Evolutionary conservation across 2,113 vertebrate species (phyloP), one percentile per base, ranked within the genome.

Genomic region (Pseudorectes ferrugineus): DNA sequence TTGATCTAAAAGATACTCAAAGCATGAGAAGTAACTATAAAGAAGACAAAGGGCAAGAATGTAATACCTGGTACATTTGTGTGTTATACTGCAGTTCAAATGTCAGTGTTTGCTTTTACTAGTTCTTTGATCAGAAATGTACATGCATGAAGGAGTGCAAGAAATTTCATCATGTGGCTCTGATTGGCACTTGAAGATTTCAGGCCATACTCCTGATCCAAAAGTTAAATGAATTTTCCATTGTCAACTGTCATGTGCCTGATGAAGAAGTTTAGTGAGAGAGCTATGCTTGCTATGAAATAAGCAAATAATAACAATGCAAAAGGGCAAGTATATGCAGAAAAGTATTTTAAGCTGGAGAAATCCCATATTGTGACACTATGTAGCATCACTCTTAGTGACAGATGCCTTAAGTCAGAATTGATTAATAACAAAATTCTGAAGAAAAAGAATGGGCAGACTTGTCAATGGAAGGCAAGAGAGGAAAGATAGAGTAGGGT

Each of bases 261-360:
- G 28, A 78, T 72, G 57, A 96, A 94, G n/a, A 61, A 12, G 15
- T 61, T 89, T 63, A 82, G 48, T 10, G 11, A 87, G 55, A 70
- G 55, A 90, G n/a, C 67, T 88, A 61, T 14, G 40, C 59, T 93
- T 16, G 4, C 68, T 78, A 28, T 33, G 84, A 95, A 92, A 89
- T 90, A 92, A 95, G 61, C 70, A 93, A 96, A 85, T 94, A 94
- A 87, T 86, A 93, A 26, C 57, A 54, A 59, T 74, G 20, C 11
- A 86, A 68, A 89, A 76, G 46, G 55, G 16, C 24, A 85, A 46
- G 17, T 28, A 83, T 81, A 66, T 95, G 49, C 38, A 91, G 70
- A 75, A 83, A 63, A 67, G 43, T 91, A 66, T 40, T 92, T 92
- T 90, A 76, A 79, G 71, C 40, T 57, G 73, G 29, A 61, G 52